Base-by-base conservation (phyloP, 2,888 invertebrate genomes). In the Clepsis dumicolana region DNA sequence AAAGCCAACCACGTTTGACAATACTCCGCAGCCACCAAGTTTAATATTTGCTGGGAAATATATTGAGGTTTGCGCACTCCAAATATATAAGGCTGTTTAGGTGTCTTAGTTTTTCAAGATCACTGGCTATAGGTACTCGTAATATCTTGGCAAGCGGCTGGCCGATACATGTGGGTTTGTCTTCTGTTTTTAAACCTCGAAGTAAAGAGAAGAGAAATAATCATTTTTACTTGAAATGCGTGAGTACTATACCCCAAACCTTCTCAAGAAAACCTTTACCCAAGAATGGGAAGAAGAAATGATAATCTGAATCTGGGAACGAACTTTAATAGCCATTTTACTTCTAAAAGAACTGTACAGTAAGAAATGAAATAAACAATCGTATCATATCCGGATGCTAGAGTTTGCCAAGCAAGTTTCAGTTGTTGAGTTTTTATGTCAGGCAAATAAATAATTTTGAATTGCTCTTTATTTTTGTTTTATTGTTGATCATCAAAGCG, bases 41-140 rank as follows among this genome's bases (percentile, higher is more conserved):
- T 86, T 86, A 85, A 86, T 87, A 85, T 86, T 85, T 83, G 82
- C 79, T 70, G 62, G 72, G 71, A 80, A 80, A 84, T 83, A 83
- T 83, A 86, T 83, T 81, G 77, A 79, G 80, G 80, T 81, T 81
- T 75, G 73, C 72, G 70, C 63, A 61, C 41, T 16, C 74, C 74
- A 77, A 80, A 74, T 80, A 80, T 78, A 65, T 65, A 61, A 56
- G 62, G 56, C 32, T 62, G n/a, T n/a, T 50, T 67, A 53, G 53
- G 62, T 44, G 61, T 67, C 62, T 67, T 50, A 38, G 54, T 62
- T 67, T 66, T 44, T 67, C 48, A 60, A 52, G 52, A 29, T 53
- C 8, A 53, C 25, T 25, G 32, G 24, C 16, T 54, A 52, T 27
- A n/a, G 25, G 35, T 12, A n/a, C n/a, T 16, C n/a, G 16, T 41